phyloP scores from a whole-genome alignment of 2,113 vertebrate genomes.

The Nannospalax galili region DNA sequence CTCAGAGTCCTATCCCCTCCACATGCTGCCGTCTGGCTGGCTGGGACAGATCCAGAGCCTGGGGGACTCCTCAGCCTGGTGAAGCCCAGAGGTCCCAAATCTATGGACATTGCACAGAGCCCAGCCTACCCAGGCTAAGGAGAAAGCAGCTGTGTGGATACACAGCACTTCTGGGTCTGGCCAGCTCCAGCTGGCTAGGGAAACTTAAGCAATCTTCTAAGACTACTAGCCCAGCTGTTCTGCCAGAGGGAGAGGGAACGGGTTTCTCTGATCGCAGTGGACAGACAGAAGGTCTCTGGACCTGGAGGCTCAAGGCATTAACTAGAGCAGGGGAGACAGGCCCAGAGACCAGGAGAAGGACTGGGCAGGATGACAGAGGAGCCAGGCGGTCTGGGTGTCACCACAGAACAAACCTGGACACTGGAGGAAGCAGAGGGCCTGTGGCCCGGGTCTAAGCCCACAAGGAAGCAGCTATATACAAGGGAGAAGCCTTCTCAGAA shows the following conservation, averaged over 20 bases:
- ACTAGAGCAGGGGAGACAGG: not conserved
- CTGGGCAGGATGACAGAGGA: not conserved
- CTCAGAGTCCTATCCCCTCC: not conserved
- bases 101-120: not conserved
- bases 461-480: not conserved
- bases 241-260: not conserved
- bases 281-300: not conserved
- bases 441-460: rapidly evolving
- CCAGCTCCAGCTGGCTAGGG: slow-evolving; percentile 79
- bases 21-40: not conserved
- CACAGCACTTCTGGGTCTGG: not conserved
- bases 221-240: not conserved
- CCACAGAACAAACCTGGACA: not conserved
- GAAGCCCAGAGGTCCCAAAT: rapidly evolving
- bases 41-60: not conserved
- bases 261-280: not conserved
- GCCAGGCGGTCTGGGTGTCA: not conserved
- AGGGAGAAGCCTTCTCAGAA: no score
- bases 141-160: no score
- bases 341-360: not conserved
- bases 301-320: not conserved
- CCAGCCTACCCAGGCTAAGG: not conserved
- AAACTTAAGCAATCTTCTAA: slow-evolving; percentile 69
- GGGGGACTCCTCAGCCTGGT: not conserved
- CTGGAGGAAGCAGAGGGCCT: rapidly evolving